phyloP scores from a whole-genome alignment of 1,140 invertebrate species.

The Macrostomum lignano region DNA sequence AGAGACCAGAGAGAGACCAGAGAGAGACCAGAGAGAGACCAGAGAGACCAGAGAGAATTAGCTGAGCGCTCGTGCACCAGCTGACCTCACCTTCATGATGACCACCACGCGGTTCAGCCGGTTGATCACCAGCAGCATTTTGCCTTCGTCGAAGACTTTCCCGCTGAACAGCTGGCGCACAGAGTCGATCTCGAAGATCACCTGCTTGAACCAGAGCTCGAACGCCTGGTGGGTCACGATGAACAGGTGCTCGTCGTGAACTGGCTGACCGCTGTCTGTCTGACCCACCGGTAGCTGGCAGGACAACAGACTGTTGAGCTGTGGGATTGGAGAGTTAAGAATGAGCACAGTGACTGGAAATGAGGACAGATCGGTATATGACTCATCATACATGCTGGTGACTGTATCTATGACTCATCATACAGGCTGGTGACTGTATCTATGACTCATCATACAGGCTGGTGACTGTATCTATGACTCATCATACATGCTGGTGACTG shows the following conservation, averaged over 20 bases:
- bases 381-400: no score
- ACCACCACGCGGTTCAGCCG: constrained; percentile 61
- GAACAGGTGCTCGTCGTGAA: constrained; percentile 89
- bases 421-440: no score
- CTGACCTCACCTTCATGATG: constrained; percentile 72
- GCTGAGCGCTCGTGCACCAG: background rate
- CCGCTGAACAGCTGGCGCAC: constrained; percentile 46
- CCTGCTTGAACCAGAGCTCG: constrained; percentile 98
- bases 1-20: no score
- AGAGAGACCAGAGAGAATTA: constrained; percentile 1
- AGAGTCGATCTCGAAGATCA: constrained; percentile 79
- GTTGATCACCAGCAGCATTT: constrained; percentile 67
- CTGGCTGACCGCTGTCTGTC: constrained; percentile 35
- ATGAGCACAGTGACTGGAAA: no score
- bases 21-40: no score
- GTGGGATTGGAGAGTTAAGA: no score
- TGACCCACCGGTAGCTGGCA: constrained; percentile 59
- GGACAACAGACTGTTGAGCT: constrained; percentile 54
- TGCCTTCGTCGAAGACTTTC: constrained; percentile 49
- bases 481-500: no score
- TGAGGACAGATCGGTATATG: no score
- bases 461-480: no score
- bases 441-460: no score
- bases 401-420: no score
- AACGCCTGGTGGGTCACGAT: constrained; percentile 94